Evolutionary conservation across 2,888 invertebrate species (phyloP).

Genomic region (Amphipoea lucens): DNA sequence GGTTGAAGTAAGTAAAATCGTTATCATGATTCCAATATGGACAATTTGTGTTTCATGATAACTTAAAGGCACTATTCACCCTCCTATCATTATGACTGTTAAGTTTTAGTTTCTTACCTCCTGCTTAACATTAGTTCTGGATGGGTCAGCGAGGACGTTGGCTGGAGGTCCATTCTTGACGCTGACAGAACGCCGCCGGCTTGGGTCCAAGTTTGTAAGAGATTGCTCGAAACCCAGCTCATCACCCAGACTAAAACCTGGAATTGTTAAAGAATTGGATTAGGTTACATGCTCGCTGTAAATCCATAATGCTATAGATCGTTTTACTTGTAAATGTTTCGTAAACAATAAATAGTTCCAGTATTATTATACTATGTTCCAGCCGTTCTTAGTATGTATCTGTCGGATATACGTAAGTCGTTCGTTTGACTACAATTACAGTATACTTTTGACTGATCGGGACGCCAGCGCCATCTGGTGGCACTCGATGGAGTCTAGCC

Average conservation of each 20-base stretch:
- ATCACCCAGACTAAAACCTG: slow-evolving; percentile 96
- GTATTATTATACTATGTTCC: background rate
- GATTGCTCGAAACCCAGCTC: slow-evolving; percentile 96
- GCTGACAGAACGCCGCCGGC: slow-evolving; percentile 92
- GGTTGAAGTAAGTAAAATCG: background rate
- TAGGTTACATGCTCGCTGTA: background rate
- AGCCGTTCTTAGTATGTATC: background rate
- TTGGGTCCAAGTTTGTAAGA: slow-evolving; percentile 93
- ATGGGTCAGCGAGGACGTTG: slow-evolving; percentile 80
- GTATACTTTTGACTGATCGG: too few relatives aligned
- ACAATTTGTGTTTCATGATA: background rate
- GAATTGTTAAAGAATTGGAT: slow-evolving; percentile 69
- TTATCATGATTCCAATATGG: background rate
- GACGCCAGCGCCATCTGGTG: too few relatives aligned
- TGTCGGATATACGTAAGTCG: background rate
- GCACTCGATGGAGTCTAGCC: too few relatives aligned
- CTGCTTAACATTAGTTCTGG: slow-evolving; percentile 79
- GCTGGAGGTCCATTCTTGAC: slow-evolving; percentile 88
- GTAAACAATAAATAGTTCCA: background rate
- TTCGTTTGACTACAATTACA: too few relatives aligned
- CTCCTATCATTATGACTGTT: background rate
- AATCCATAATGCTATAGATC: background rate
- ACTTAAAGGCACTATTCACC: background rate
- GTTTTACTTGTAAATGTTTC: background rate
- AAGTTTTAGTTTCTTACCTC: slow-evolving; percentile 75